phyloP scores from a whole-genome alignment of 2,888 invertebrate species.

The Sarcophaga variegata region DNA sequence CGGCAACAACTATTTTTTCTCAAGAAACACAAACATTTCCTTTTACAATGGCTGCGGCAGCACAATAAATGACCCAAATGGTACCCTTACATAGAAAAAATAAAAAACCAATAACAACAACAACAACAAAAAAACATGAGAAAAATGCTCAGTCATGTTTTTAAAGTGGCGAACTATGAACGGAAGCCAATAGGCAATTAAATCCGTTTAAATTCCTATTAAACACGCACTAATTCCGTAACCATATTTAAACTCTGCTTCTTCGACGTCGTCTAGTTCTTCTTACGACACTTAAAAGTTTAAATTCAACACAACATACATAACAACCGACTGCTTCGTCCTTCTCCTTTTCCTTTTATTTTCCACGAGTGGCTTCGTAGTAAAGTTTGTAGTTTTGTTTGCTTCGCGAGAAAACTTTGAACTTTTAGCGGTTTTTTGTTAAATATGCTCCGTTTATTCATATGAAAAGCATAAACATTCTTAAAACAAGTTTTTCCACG shows the following conservation, averaged over 20 bases:
- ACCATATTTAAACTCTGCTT: slow-evolving; percentile 48
- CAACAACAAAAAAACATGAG: background rate
- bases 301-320: background rate
- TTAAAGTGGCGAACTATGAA: slow-evolving; percentile 59
- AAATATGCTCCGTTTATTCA: slow-evolving; percentile 16
- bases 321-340: background rate
- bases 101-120: background rate
- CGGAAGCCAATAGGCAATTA: slow-evolving; percentile 69
- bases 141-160: background rate
- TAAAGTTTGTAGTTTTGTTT: background rate
- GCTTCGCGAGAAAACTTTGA: slow-evolving; percentile 62
- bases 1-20: slow-evolving; percentile 27
- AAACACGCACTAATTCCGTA: slow-evolving; percentile 69
- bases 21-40: slow-evolving; percentile 46
- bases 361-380: background rate
- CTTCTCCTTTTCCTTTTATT: background rate
- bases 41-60: background rate
- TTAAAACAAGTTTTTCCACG: slow-evolving; percentile 62
- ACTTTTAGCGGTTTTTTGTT: slow-evolving; percentile 61
- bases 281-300: too few relatives aligned
- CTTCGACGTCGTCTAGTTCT: background rate
- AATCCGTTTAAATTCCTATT: slow-evolving; percentile 65
- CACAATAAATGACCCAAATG: slow-evolving; percentile 44
- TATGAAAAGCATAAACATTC: slow-evolving; percentile 62
- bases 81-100: slow-evolving; percentile 29